Conservation (phyloP, 2,113 vertebrate species). For the Pteropus alecto region DNA sequence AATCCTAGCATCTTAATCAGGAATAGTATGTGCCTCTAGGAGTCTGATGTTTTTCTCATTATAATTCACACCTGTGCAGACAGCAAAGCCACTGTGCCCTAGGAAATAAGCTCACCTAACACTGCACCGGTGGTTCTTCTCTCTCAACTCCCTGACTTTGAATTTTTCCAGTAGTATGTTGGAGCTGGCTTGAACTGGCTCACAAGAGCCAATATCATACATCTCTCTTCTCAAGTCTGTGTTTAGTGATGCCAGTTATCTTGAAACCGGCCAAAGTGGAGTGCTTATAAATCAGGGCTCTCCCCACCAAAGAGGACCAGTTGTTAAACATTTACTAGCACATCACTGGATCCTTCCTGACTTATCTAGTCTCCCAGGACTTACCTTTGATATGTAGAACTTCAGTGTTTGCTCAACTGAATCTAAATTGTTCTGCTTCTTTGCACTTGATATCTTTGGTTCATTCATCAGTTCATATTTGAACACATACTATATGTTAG, state of each 20-base stretch:
- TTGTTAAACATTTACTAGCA: not conserved
- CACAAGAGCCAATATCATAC: rapidly evolving
- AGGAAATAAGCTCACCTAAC: not conserved
- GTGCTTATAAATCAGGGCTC: not conserved
- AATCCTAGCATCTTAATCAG: not conserved
- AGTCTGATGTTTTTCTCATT: not conserved
- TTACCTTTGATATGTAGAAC: not conserved
- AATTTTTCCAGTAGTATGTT: not conserved
- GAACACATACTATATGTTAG: not conserved
- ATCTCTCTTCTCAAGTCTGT: not conserved
- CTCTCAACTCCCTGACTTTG: not conserved
- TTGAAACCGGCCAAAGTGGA: not conserved
- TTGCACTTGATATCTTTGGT: not conserved
- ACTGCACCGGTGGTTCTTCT: rapidly evolving
- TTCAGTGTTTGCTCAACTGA: not conserved
- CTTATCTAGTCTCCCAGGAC: not conserved
- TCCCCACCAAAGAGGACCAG: not conserved
- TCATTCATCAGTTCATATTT: not conserved
- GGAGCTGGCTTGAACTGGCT: not conserved
- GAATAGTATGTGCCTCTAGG: not conserved
- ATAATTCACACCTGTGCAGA: not conserved
- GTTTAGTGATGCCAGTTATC: not conserved
- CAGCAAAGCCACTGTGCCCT: not conserved
- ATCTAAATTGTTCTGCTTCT: not conserved
- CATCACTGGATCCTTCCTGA: not conserved